Evolutionary conservation across 2,888 invertebrate species (phyloP), one percentile per base, ranked within the genome.

Genomic region (Cryptocheilus praepositus): DNA sequence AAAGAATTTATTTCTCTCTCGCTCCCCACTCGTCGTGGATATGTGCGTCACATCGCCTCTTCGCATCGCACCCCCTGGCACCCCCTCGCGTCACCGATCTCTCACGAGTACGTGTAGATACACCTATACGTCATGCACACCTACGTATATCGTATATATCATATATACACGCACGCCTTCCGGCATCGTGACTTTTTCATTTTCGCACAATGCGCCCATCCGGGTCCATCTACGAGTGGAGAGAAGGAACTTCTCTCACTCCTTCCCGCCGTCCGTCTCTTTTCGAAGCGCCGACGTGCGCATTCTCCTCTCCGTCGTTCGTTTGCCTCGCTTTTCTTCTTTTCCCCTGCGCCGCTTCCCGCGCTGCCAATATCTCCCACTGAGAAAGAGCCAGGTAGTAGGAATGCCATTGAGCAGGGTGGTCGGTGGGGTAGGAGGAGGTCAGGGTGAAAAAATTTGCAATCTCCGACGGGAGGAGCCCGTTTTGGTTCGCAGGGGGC

Each of bases 111-210:
- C 11, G 36, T 36, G 36, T 36, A 36, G 11, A 2, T 7, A 5
- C 36, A 11, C 28, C 43, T 25, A 43, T 60, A 63, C 60, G 66
- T 65, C 44, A 67, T 65, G 58, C 62, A 65, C 74, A 59, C 56
- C 67, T 68, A 63, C 61, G 53, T 59, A 64, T 67, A 65, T 59
- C 62, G 59, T 68, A 55, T 51, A 65, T 63, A 63, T 60, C 55
- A 55, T 49, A 56, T 66, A 53, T 53, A 67, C 61, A 63, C 58
- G 52, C 77, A 79, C 73, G 75, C 67, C 70, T 81, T 81, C 78
- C 76, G 73, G 74, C 70, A 69, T 74, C 75, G 74, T 81, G 81
- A 82, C 74, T 81, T 81, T 81, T 81, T 82, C 81, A 81, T 81
- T 80, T 81, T 81, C 81, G 73, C 74, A 82, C 81, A 78, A 80